Conservation (phyloP, 2,888 invertebrate genomes). For the Gastrophysa polygoni region DNA sequence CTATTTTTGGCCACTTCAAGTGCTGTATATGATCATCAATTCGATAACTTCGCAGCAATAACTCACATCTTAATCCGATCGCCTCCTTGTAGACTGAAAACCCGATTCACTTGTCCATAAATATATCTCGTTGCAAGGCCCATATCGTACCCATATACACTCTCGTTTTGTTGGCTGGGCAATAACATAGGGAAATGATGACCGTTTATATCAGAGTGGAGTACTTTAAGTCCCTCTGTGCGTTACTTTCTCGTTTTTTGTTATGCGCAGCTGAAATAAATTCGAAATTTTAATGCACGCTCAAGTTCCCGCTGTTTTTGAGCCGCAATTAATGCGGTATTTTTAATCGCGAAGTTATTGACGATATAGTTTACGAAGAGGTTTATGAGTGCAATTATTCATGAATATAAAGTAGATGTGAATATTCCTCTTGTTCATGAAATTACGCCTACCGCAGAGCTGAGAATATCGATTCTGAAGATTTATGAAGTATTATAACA, state of each 20-base stretch:
- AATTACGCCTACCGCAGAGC: too few relatives aligned
- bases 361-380: too few relatives aligned
- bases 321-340: conserved; percentile 31
- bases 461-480: too few relatives aligned
- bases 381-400: too few relatives aligned
- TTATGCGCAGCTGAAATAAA: conserved; percentile 25
- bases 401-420: too few relatives aligned
- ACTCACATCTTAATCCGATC: not conserved
- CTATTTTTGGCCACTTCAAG: too few relatives aligned
- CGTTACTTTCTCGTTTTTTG: conserved; percentile 34
- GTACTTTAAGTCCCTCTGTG: conserved; percentile 37
- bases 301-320: conserved; percentile 25
- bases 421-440: too few relatives aligned
- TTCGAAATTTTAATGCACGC: conserved; percentile 31
- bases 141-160: not conserved
- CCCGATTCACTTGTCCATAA: not conserved
- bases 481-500: too few relatives aligned
- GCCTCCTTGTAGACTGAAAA: not conserved
- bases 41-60: not conserved
- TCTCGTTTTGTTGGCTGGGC: conserved; percentile 32
- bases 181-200: conserved; percentile 41
- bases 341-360: conserved; percentile 31
- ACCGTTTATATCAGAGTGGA: conserved; percentile 38
- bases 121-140: not conserved
- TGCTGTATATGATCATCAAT: not conserved